Base-by-base conservation (phyloP, 2,888 invertebrate species). In the Cotesia congregata region DNA sequence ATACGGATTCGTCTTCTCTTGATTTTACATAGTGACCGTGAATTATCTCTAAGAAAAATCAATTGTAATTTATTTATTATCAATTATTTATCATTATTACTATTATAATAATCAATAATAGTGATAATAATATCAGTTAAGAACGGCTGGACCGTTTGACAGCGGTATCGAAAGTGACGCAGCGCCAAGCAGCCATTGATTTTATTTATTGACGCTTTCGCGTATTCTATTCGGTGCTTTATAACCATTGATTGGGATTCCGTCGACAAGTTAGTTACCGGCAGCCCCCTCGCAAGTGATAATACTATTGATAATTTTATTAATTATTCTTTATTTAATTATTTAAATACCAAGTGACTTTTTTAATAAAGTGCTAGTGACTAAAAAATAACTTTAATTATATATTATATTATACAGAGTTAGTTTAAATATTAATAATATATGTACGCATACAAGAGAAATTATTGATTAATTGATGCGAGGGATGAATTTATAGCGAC, bases 121-220 rank as follows among this genome's bases (percentile, higher is more conserved):
- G 17, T 62, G 6, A 62, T 62, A 38, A 40, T 40, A 12, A 60
- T 39, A 17, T n/a, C 15, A 15, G 15, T 62, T 17, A 64, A 39
- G 5, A 67, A 38, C 67, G 67, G 68, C 74, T 62, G 74, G 60
- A 68, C 74, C 68, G 67, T 64, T 72, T 61, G 61, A 41, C 70
- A 69, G 75, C n/a, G 17, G 40, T 40, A 41, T 41, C 3, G 7
- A 62, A 72, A 68, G 72, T 72, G 76, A 72, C 68, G 74, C 59
- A 69, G 75, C 65, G 71, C 62, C 64, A 79, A 39, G 61, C 68
- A 30, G 72, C 78, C 82, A 85, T 85, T 85, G 84, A 85, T 85
- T 83, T 82, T 50, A 74, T 77, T 69, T 85, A 84, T 84, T 83
- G 84, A 84, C 83, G 82, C 79, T 70, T 50, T 79, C 79, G 68